A percentile compares a stretch with the other conserved stretches of the same genome.
Evolutionary conservation across 2,113 vertebrate species (phyloP).

Genomic region (Triplophysa rosa): DNA sequence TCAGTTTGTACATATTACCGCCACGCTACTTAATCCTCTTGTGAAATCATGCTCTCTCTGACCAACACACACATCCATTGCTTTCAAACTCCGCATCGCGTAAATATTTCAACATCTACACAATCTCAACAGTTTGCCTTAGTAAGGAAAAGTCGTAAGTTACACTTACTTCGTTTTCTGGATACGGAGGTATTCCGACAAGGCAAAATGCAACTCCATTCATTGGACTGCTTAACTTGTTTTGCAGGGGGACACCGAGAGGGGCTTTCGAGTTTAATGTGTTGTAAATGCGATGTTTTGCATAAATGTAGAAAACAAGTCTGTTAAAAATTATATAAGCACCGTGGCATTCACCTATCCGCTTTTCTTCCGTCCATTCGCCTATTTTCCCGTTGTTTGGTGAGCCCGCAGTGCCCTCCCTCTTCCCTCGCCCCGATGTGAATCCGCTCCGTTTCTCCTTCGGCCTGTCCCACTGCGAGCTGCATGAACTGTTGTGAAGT

Average conservation of each 20-base stretch:
- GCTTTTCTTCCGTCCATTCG: slow-evolving; percentile 59
- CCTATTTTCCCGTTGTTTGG: slow-evolving; percentile 66
- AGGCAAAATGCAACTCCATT: slow-evolving; percentile 99
- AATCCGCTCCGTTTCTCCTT: slow-evolving; percentile 57
- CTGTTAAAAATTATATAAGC: background rate
- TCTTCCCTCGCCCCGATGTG: slow-evolving; percentile 62
- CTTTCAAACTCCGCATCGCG: background rate
- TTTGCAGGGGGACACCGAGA: slow-evolving; percentile 42
- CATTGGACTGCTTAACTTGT: slow-evolving; percentile 81
- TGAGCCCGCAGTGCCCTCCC: slow-evolving; percentile 56
- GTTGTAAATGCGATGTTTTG: background rate
- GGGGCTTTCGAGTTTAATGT: background rate
- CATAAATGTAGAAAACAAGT: slow-evolving; percentile 33
- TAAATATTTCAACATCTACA: background rate
- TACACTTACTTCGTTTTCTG: slow-evolving; percentile 78
- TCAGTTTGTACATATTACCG: slow-evolving; percentile 53
- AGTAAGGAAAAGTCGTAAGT: background rate
- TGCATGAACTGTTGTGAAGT: slow-evolving; percentile 47
- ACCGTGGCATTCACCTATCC: slow-evolving; percentile 49
- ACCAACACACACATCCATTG: slow-evolving; percentile 41
- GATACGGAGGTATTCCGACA: slow-evolving; percentile 93
- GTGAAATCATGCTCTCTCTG: slow-evolving; percentile 71
- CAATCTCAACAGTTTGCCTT: background rate
- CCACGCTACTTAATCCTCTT: slow-evolving; percentile 73
- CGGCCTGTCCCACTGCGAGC: slow-evolving; percentile 50